Evolutionary conservation across 2,888 invertebrate genomes (phyloP).

Genomic region (Leistus spinibarbis): DNA sequence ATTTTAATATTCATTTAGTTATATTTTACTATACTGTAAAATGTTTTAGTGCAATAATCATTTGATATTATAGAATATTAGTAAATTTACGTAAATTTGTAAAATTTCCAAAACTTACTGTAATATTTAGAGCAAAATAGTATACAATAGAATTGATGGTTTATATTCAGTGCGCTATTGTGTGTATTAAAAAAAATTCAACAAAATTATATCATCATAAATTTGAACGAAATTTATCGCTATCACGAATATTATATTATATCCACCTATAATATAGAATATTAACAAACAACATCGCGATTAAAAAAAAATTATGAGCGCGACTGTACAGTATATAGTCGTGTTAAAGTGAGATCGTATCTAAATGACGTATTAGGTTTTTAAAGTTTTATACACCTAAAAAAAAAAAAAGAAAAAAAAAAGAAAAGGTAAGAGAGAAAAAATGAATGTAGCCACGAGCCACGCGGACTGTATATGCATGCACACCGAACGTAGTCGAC

Average conservation of each 20-base stretch:
- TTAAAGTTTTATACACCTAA: conserved; percentile 54
- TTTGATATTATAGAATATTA: too few species aligned
- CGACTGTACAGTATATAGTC: conserved; percentile 51
- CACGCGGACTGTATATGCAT: conserved; percentile 45
- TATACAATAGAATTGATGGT: not conserved
- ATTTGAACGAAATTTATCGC: conserved; percentile 1
- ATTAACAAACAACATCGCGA: not conserved
- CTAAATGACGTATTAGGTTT: conserved; percentile 58
- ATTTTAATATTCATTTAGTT: too few species aligned
- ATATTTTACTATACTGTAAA: too few species aligned
- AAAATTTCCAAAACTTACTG: too few species aligned
- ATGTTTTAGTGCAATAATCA: too few species aligned
- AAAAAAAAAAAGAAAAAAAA: too few species aligned
- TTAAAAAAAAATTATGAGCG: conserved; percentile 42
- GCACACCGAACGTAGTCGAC: conserved; percentile 38
- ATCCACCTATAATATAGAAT: not conserved
- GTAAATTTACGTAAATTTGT: too few species aligned
- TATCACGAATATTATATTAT: conserved; percentile 1
- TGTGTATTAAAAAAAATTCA: not conserved
- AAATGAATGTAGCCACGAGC: conserved; percentile 54
- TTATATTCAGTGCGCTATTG: not conserved
- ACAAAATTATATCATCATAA: not conserved
- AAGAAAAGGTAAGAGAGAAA: too few species aligned
- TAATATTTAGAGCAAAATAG: too few species aligned
- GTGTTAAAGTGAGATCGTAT: conserved; percentile 54